Evolutionary conservation across 2,888 invertebrate genomes (phyloP).

Genomic region (Macrophya annulata): DNA sequence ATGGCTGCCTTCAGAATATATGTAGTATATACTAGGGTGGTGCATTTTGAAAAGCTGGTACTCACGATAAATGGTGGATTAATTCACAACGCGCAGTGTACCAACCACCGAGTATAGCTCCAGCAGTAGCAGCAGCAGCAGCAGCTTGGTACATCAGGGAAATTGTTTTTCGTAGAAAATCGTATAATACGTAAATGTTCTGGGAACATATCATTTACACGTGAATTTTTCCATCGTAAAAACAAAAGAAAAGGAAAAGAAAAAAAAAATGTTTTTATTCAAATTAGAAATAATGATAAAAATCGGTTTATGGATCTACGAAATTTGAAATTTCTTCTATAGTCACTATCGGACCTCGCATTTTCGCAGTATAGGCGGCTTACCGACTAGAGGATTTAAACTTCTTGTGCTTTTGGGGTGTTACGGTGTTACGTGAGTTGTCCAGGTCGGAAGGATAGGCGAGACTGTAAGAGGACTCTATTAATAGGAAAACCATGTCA

Average conservation of each 20-base stretch:
- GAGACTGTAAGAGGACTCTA: slow-evolving; percentile 28
- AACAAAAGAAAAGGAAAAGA: too few relatives aligned
- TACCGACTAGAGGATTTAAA: slow-evolving; percentile 26
- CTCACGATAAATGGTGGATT: slow-evolving; percentile 9
- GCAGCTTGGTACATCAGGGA: not conserved
- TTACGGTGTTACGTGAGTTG: slow-evolving; percentile 18
- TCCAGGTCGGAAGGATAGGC: slow-evolving; percentile 17
- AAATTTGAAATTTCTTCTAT: not conserved
- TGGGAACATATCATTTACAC: not conserved
- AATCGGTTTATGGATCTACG: not conserved
- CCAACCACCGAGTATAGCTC: not conserved
- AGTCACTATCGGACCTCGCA: not conserved
- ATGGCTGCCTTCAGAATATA: not conserved
- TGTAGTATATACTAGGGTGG: not conserved
- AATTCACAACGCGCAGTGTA: not conserved
- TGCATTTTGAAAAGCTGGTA: slow-evolving; percentile 25
- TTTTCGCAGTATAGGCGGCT: not conserved
- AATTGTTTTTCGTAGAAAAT: slow-evolving; percentile 10
- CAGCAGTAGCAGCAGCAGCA: too few relatives aligned
- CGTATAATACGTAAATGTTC: not conserved
- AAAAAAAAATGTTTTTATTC: not conserved
- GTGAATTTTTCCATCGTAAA: not conserved
- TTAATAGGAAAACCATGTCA: slow-evolving; percentile 53
- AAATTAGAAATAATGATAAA: not conserved
- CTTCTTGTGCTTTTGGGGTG: slow-evolving; percentile 43